phyloP scores from a whole-genome alignment of 2,888 invertebrate species.

The Anthophora plumipes region DNA sequence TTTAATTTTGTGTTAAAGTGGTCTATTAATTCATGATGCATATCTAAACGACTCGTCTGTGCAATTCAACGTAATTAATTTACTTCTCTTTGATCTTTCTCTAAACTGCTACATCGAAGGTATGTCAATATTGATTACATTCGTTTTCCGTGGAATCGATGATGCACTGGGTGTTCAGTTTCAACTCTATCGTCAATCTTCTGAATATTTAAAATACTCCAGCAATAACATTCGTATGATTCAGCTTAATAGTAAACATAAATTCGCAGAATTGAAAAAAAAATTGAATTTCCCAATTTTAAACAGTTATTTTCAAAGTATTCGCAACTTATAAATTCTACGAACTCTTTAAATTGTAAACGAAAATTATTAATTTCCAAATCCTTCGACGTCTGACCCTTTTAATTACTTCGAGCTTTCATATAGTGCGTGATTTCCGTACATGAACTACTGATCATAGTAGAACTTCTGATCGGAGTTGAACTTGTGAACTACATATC shows the following conservation, averaged over 20 bases:
- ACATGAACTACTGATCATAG: no score
- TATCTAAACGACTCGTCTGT: neutral
- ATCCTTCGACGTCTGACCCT: neutral
- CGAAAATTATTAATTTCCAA: neutral
- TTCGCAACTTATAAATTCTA: no score
- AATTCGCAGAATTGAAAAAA: slow-evolving; percentile 12
- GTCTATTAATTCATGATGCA: no score
- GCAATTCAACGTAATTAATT: neutral
- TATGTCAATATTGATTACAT: slow-evolving; percentile 4
- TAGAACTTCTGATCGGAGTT: no score
- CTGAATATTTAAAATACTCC: slow-evolving; percentile 24
- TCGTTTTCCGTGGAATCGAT: slow-evolving; percentile 20
- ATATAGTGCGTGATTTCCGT: no score
- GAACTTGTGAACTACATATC: no score
- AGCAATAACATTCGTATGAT: slow-evolving; percentile 4
- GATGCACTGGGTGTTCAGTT: slow-evolving; percentile 29
- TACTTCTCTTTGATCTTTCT: neutral
- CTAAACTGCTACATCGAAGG: slow-evolving; percentile 1
- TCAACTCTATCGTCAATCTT: slow-evolving; percentile 11
- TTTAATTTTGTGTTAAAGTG: no score
- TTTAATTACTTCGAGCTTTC: slow-evolving; percentile 5
- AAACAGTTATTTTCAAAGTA: no score
- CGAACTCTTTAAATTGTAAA: neutral
- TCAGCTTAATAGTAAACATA: slow-evolving; percentile 10
- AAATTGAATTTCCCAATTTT: no score